Evolutionary conservation across 2,797 vertebrate species (phyloP).

Genomic region (Acipenser transmontanus): DNA sequence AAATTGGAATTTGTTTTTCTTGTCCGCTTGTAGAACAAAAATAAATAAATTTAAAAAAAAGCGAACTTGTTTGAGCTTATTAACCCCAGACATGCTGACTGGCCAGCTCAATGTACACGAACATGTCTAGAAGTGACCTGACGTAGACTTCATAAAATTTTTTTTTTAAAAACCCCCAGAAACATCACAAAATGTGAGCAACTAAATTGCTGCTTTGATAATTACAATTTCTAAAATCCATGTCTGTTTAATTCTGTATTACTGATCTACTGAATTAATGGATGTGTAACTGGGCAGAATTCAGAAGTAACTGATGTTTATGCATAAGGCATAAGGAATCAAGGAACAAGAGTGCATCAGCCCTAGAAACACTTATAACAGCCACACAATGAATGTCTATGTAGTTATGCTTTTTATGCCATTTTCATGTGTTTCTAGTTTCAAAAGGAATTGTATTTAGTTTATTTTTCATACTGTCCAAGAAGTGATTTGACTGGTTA

Average conservation of each 20-base stretch:
- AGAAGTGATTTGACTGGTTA: no score
- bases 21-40: conserved; percentile 16
- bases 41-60: neutral
- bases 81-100: conserved; percentile 25
- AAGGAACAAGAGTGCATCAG: no score
- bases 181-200: conserved; percentile 29
- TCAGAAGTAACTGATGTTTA: conserved; percentile 9
- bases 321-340: conserved; percentile 5
- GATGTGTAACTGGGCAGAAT: conserved; percentile 15
- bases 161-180: no score
- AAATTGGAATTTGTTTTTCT: conserved; percentile 18
- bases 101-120: conserved; percentile 25
- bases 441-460: no score
- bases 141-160: conserved; percentile 30
- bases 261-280: conserved; percentile 21
- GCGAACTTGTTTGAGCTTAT: conserved; percentile 26
- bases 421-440: no score
- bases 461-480: no score
- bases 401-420: no score
- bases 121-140: conserved; percentile 26
- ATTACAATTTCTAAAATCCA: conserved; percentile 25
- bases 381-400: no score
- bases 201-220: conserved; percentile 28
- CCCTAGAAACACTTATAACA: no score
- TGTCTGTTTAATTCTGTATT: conserved; percentile 21